These are phyloP conservation scores for Cantharis lateralis DNA, from an alignment of 2,888 invertebrate genomes.

Conservation along the genomic window DNA sequence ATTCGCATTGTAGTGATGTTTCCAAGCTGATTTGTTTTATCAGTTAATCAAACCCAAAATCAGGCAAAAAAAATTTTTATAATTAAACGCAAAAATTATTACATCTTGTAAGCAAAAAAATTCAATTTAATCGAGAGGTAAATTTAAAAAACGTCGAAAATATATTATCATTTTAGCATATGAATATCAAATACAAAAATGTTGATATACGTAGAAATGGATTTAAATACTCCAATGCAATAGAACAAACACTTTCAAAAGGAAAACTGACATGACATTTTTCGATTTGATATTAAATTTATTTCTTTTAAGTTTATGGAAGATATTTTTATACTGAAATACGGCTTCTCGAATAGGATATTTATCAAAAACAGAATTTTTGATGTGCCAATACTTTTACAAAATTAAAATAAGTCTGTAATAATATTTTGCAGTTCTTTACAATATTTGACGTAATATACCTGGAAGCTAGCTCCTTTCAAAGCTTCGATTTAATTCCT, in stretches of 20 bases:
- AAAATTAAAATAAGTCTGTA: background rate
- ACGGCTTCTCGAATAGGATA: background rate
- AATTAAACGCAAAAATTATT: no score
- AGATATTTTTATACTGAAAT: background rate
- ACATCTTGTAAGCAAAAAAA: background rate
- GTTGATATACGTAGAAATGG: background rate
- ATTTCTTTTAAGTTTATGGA: background rate
- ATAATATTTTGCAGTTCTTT: background rate
- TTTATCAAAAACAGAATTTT: background rate
- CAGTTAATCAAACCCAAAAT: background rate
- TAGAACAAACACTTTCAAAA: background rate
- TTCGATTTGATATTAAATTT: background rate
- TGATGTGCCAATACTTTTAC: background rate
- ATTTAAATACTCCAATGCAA: background rate
- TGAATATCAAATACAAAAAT: background rate
- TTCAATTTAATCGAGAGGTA: background rate
- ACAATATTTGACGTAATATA: background rate
- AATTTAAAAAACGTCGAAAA: background rate
- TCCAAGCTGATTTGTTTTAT: background rate
- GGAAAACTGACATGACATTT: background rate
- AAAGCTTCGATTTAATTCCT: no score
- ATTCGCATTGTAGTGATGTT: background rate
- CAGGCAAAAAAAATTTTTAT: no score
- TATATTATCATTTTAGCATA: background rate
- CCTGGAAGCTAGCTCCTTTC: no score